Base-by-base conservation (phyloP, 2,113 vertebrate genomes). In the Coryphaenoides rupestris region DNA sequence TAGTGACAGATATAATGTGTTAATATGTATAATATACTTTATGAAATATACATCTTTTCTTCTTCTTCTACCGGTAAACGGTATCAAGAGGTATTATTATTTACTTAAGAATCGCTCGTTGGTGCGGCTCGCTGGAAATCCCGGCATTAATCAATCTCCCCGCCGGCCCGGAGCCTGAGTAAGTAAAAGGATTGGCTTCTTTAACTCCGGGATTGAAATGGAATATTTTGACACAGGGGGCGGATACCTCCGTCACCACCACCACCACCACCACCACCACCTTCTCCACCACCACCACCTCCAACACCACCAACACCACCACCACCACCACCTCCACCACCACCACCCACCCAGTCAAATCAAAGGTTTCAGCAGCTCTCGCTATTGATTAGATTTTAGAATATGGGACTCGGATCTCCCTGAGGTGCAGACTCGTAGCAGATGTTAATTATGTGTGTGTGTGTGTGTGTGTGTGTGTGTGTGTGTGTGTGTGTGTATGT, bases 311-410 rank as follows among this genome's bases (percentile, higher is more conserved):
- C 28, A 4, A 4, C 28, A 33, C 28, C 28, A 4, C 2, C 1
- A 4, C 28, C 28, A 33, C 26, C 3, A 3, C 26, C 26, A 28
- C 26, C 26, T 6, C 3, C 26, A 3, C 28, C 10, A 33, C 28
- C 28, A 4, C 5, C 28, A 74, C 77, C 70, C 54, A 70, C 76
- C 71, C 86, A 84, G 80, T 79, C 79, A 86, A 87, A 88, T 85
- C 86, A 88, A 82, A 83, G 81, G 79, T 83, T 87, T 88, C 80
- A 86, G 84, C 81, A 84, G 87, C 80, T 83, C 78, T 87, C n/a
- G n/a, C 79, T 84, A 90, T 88, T 88, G 88, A 88, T 89, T 88
- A 76, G 77, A 82, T 81, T 88, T 85, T 82, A 79, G 82, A 88
- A 84, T 88, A 81, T 84, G 80, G 83, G 78, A 80, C 79, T 80